These are phyloP conservation scores for Zenarchopterus dispar DNA, from an alignment of 2,797 vertebrate species.

Conservation along the genomic window DNA sequence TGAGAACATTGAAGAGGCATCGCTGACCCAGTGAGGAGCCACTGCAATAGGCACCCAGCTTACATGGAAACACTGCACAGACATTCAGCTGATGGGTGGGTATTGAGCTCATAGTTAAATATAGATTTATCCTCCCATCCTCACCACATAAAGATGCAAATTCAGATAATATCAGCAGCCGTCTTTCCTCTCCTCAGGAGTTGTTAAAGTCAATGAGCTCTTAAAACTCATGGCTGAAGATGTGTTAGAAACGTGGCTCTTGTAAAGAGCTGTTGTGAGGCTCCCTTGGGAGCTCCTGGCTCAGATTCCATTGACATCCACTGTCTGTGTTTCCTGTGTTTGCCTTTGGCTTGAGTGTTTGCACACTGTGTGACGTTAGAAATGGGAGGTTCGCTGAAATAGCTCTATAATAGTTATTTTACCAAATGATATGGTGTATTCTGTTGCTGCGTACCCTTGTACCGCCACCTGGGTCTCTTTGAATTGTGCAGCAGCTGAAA, in stretches of 20 bases:
- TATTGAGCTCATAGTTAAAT: constrained; percentile 68
- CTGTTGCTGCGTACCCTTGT: constrained; percentile 54
- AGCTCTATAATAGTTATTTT: constrained; percentile 60
- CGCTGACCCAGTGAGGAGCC: constrained; percentile 44
- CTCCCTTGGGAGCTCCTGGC: constrained; percentile 50
- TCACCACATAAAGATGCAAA: constrained; percentile 74
- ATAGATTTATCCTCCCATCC: constrained; percentile 70
- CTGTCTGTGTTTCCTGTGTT: constrained; percentile 59
- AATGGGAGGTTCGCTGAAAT: constrained; percentile 54
- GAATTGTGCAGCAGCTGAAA: constrained; percentile 64
- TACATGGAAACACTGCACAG: constrained; percentile 43
- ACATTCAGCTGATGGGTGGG: constrained; percentile 57
- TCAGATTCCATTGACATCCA: constrained; percentile 61
- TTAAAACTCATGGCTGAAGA: constrained; percentile 72
- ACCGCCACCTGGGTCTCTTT: constrained; percentile 67
- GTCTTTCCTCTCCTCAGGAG: constrained; percentile 68
- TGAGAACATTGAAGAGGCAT: constrained; percentile 66
- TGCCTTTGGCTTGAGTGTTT: constrained; percentile 59
- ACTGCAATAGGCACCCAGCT: constrained; percentile 37
- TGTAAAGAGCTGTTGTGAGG: constrained; percentile 58
- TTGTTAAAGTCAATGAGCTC: constrained; percentile 82
- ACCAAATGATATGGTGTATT: constrained; percentile 44
- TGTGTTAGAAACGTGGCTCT: constrained; percentile 51
- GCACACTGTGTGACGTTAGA: constrained; percentile 46
- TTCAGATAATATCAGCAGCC: constrained; percentile 69